Evolutionary conservation across 1,140 invertebrate species (phyloP).

Genomic region (Aculops lycopersici): DNA sequence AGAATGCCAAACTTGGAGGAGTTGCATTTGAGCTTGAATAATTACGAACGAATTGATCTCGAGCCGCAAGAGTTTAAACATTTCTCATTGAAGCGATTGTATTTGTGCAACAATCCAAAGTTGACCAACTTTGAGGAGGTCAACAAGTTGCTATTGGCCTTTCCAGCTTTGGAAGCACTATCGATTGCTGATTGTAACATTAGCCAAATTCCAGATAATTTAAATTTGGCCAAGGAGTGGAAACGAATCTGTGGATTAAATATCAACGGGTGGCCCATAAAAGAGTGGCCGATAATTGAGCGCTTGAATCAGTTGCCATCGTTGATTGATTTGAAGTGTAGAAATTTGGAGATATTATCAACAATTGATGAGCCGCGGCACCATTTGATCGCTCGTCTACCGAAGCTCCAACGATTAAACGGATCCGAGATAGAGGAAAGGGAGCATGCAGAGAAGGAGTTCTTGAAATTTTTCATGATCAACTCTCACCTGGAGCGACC

Average conservation of each 20-base stretch:
- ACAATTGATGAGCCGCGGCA: slow-evolving; percentile 33
- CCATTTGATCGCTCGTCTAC: slow-evolving; percentile 47
- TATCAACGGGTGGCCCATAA: slow-evolving; percentile 42
- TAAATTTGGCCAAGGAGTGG: slow-evolving; percentile 16
- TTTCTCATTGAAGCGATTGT: slow-evolving; percentile 29
- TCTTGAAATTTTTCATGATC: slow-evolving; percentile 63
- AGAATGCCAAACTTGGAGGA: slow-evolving; percentile 35
- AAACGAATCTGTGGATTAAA: slow-evolving; percentile 39
- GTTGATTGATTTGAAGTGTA: slow-evolving; percentile 43
- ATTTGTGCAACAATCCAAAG: slow-evolving; percentile 25
- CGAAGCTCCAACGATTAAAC: slow-evolving; percentile 47
- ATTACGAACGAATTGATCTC: slow-evolving; percentile 37
- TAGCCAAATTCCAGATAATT: slow-evolving; percentile 20
- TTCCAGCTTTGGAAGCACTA: slow-evolving; percentile 46
- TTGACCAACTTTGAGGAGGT: slow-evolving; percentile 43
- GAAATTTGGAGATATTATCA: slow-evolving; percentile 22
- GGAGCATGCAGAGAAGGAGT: slow-evolving; percentile 62
- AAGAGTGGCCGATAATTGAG: slow-evolving; percentile 57
- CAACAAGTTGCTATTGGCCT: slow-evolving; percentile 33
- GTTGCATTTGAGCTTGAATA: slow-evolving; percentile 45
- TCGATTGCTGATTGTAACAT: slow-evolving; percentile 54
- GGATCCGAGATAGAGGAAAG: slow-evolving; percentile 44
- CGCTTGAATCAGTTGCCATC: slow-evolving; percentile 40
- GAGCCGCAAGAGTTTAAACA: slow-evolving; percentile 20
- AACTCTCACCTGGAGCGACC: slow-evolving; percentile 10